These are phyloP conservation scores for Chrysotoxum bicinctum DNA, from an alignment of 2,888 invertebrate species.

Conservation along the genomic window DNA sequence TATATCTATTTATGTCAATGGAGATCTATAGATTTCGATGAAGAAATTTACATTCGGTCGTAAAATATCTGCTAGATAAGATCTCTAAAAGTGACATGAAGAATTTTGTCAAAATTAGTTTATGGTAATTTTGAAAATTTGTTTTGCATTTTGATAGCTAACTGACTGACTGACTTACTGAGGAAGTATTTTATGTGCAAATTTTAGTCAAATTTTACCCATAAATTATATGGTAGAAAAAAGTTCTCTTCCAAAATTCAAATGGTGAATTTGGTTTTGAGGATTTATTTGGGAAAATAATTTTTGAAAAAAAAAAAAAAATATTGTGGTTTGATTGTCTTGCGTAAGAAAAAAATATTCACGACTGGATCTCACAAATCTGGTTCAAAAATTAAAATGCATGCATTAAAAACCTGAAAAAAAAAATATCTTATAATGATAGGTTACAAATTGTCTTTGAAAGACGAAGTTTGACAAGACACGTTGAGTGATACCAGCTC, in stretches of 20 bases:
- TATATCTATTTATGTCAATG: constrained; percentile 52
- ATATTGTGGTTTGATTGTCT: background rate
- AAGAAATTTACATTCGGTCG: constrained; percentile 54
- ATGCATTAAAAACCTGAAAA: too few species aligned
- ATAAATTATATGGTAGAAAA: constrained; percentile 10
- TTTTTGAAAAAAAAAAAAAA: background rate
- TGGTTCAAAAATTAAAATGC: too few species aligned
- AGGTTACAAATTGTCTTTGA: too few species aligned
- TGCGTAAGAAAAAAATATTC: too few species aligned
- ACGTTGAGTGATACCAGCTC: too few species aligned
- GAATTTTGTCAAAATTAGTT: constrained; percentile 28
- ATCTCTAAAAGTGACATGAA: constrained; percentile 44
- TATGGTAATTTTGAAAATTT: constrained; percentile 27
- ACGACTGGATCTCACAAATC: too few species aligned
- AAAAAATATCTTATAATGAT: too few species aligned
- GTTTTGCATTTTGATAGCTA: constrained; percentile 2
- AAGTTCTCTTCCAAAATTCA: too few species aligned
- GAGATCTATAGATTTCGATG: background rate
- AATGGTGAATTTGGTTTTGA: background rate
- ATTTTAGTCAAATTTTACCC: background rate
- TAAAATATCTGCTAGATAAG: constrained; percentile 57
- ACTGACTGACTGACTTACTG: background rate
- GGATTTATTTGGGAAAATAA: constrained; percentile 1
- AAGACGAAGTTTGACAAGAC: too few species aligned
- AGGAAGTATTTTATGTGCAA: constrained; percentile 32